Base-by-base conservation (phyloP, 2,113 vertebrate genomes). In the Caracal caracal region DNA sequence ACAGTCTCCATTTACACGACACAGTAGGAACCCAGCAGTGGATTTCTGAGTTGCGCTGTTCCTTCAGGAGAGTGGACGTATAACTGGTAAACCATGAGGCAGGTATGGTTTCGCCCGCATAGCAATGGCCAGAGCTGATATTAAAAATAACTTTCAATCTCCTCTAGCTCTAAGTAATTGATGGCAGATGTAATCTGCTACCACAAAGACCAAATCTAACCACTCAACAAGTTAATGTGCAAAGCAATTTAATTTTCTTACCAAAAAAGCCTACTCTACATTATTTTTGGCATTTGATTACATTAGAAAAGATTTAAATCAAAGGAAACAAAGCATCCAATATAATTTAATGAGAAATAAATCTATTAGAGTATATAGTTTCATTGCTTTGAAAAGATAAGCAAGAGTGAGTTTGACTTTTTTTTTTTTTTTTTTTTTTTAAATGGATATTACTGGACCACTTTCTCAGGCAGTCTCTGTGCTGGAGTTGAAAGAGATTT, bases 201-300 rank as follows among this genome's bases (percentile, higher is more conserved):
- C 56, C 61, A 51, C n/a, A 53, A 80, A 95, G 51, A 56, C 71
- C 10, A 61, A 66, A 68, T 75, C 3, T 63, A 43, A 61, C 24
- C 13, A 10, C 47, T 61, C 82, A 84, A 56, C 70, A 95, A 90
- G 83, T 85, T 89, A 84, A 78, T 85, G 13, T 59, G 70, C 10
- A 33, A 13, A 86, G 87, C 47, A 89, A 78, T 95, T 91, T 92
- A 86, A 85, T 91, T 89, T 93, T 95, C n/a, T 87, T 89, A 84
- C 65, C n/a, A 49, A 76, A 80, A 89, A 86, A 47, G 4, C 10
- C 33, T 40, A 40, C 53, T 79, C 90, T 75, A 91, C 30, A 71
- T 97, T 93, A 79, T 80, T 94, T 94, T 96, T 88, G 66, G 68
- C 73, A 92, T 91, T 97, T 83, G 79, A 92, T 95, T 79, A 37